phyloP scores from a whole-genome alignment of 2,797 vertebrate genomes.

The Yasuhikotakia modesta region DNA sequence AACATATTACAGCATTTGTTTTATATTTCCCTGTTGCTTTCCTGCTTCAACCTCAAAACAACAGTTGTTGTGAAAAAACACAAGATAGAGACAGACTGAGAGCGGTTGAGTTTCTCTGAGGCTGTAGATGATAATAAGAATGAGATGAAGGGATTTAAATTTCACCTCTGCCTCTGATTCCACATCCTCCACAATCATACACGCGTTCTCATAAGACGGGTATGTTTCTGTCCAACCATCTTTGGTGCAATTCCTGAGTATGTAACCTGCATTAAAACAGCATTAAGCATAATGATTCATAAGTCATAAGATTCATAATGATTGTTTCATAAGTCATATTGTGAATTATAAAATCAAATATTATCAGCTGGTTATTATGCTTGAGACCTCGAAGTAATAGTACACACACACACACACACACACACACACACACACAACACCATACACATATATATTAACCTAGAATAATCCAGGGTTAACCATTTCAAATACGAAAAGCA shows the following conservation, averaged over 20 bases:
- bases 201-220: conserved; percentile 79
- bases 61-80: background rate
- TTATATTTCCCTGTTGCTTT: background rate
- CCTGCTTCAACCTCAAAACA: background rate
- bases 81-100: background rate
- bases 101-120: background rate
- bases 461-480: too few relatives aligned
- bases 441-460: too few relatives aligned
- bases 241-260: conserved; percentile 82
- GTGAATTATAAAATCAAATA: background rate
- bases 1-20: background rate
- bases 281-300: background rate
- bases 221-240: conserved; percentile 82
- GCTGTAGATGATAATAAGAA: background rate
- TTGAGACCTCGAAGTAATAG: background rate
- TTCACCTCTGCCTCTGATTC: conserved; percentile 57
- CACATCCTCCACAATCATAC: conserved; percentile 74
- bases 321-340: background rate
- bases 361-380: conserved; percentile 20
- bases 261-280: conserved; percentile 70
- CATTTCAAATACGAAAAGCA: too few relatives aligned
- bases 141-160: background rate
- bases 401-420: too few relatives aligned
- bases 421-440: too few relatives aligned
- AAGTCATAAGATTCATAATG: too few relatives aligned